Evolutionary conservation across 2,113 vertebrate species (phyloP), one percentile per base, ranked within the genome.

Genomic region (Notothenia coriiceps): DNA sequence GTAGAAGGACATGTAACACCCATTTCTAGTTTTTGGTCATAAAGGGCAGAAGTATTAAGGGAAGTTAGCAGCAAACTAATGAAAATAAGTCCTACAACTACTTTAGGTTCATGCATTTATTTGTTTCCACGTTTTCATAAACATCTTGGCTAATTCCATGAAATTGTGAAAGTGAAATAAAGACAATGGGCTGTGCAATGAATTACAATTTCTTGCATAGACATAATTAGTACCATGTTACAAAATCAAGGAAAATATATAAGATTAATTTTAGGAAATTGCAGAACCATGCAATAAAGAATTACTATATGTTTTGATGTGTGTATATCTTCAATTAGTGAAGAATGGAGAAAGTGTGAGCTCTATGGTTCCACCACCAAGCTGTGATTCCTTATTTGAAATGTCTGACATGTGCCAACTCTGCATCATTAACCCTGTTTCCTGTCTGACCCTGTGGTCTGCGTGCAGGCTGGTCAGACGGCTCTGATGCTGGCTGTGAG

Each of bases 401-500:
- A 20, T 18, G n/a, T 17, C 47, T 46, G 25, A 65, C 1, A 40
- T 40, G 12, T 50, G 9, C 52, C 0, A 1, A 50, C 29, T 67
- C 51, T 12, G 49, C 59, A 20, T 67, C 67, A 63, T 60, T 77
- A 47, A 65, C 64, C 11, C 29, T 10, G 1, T 11, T 52, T n/a
- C 18, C 14, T 63, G 35, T 67, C 56, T 55, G 73, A 35, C 15
- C 20, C 50, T 52, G 17, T 59, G 2, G 8, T 29, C n/a, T 73
- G 11, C 20, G 1, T 17, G 49, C 90, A 99, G 98, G 98, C 98
- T 9, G 97, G 98, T 52, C 98, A 99, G 94, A 99, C 98, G 0
- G 98, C 97, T 11, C 94, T 99, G 89, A 99, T 99, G 98, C 94
- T 99, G 15, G 97, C 98, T 0, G 98, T 99, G 88, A 99, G 98